Evolutionary conservation across 2,113 vertebrate genomes (phyloP).

Genomic region (Hipposideros armiger): DNA sequence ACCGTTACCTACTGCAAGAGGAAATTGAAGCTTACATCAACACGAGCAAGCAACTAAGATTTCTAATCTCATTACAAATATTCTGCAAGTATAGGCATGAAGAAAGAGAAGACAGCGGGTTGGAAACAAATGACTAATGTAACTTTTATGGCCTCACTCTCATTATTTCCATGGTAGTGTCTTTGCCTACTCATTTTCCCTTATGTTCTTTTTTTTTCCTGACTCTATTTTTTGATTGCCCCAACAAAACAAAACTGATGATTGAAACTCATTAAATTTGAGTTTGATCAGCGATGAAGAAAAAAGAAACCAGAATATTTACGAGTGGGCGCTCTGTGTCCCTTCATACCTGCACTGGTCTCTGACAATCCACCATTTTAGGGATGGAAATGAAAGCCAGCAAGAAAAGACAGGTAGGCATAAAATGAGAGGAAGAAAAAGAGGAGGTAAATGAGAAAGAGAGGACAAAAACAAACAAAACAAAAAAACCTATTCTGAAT

Average conservation of each 20-base stretch:
- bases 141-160: background rate
- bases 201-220: background rate
- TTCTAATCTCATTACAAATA: conserved; percentile 52
- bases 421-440: background rate
- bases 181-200: conserved; percentile 30
- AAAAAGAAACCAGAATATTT: conserved; percentile 33
- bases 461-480: background rate
- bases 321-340: background rate
- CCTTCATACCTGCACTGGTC: background rate
- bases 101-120: background rate
- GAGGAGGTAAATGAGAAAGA: background rate
- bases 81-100: conserved; percentile 37
- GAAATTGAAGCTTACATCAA: background rate
- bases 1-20: background rate
- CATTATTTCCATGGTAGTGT: conserved; percentile 1
- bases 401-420: conserved; percentile 1
- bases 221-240: background rate
- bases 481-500: background rate
- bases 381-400: background rate
- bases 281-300: background rate
- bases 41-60: background rate
- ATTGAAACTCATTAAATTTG: conserved; percentile 24
- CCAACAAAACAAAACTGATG: background rate
- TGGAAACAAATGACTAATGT: conserved; percentile 39
- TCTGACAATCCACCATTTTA: background rate